Percentiles rank a stretch among this genome's conserved stretches.
Conservation (phyloP, 2,797 vertebrate species). For the Sarcoramphus papa region DNA sequence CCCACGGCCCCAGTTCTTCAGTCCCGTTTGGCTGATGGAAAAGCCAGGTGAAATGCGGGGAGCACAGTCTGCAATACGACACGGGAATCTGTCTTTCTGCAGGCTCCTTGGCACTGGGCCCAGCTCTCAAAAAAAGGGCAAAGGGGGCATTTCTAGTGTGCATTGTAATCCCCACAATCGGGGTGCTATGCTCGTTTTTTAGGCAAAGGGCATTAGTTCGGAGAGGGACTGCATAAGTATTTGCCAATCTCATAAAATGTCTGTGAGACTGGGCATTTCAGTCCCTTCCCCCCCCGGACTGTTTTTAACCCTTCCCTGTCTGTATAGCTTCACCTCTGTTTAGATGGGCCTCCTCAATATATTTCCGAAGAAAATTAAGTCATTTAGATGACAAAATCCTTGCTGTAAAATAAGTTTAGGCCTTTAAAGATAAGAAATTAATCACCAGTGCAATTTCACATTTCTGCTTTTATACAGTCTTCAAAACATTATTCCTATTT, state of each 20-base stretch:
- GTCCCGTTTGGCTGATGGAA: not conserved
- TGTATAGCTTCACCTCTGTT: not conserved
- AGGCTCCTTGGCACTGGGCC: not conserved
- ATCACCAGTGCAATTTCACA: not conserved
- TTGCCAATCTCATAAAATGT: not conserved
- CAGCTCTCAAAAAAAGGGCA: not conserved
- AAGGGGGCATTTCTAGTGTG: not conserved
- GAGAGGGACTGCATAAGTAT: not conserved
- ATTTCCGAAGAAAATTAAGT: not conserved
- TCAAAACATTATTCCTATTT: not conserved
- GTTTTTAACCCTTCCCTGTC: not conserved
- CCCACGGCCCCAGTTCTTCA: not conserved
- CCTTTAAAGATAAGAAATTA: not conserved
- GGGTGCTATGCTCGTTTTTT: not conserved
- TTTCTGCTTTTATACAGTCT: not conserved
- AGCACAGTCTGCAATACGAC: rapidly evolving
- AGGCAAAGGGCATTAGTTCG: not conserved
- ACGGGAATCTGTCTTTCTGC: not conserved
- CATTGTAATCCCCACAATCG: not conserved
- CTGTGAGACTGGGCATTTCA: not conserved
- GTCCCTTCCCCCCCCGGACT: rapidly evolving
- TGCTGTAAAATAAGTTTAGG: not conserved
- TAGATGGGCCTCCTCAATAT: not conserved
- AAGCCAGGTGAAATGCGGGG: not conserved
- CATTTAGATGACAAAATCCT: not conserved